Percentiles rank a stretch among this genome's conserved stretches.
These are phyloP conservation scores for Calephelis nemesis DNA, from an alignment of 1,140 invertebrate genomes.

Conservation along the genomic window DNA sequence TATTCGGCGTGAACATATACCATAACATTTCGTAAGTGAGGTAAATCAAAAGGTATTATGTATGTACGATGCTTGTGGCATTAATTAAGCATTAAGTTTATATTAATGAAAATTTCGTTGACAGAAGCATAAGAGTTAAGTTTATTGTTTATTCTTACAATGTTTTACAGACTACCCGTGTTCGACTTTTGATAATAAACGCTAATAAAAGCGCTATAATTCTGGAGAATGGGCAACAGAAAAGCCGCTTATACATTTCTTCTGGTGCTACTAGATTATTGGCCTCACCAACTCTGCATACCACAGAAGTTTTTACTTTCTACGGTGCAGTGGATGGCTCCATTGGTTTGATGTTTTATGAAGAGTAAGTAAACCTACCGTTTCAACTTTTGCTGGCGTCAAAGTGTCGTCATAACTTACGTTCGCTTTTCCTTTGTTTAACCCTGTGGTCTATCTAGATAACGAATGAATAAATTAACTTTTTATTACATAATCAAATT, in stretches of 20 bases:
- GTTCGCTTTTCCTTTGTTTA: neutral
- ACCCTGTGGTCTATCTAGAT: too few relatives aligned
- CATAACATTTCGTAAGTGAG: too few relatives aligned
- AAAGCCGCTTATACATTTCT: constrained; percentile 43
- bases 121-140: neutral
- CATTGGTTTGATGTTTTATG: constrained; percentile 58
- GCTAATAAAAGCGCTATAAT: constrained; percentile 63
- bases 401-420: neutral
- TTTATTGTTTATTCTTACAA: neutral
- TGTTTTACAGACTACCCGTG: constrained; percentile 49
- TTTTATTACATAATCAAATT: too few relatives aligned
- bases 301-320: constrained; percentile 47
- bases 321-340: constrained; percentile 69
- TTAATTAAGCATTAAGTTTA: too few relatives aligned
- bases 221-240: constrained; percentile 59
- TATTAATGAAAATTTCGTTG: neutral
- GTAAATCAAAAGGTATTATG: too few relatives aligned
- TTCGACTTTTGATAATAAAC: constrained; percentile 54
- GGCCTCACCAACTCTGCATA: constrained; percentile 39
- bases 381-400: neutral
- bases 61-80: too few relatives aligned
- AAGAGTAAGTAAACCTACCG: constrained; percentile 47
- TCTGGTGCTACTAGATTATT: constrained; percentile 55
- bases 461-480: too few relatives aligned
- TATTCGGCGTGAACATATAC: too few relatives aligned